These are phyloP conservation scores for Botia kubotai DNA, from an alignment of 2,797 vertebrate genomes.

Conservation along the genomic window DNA sequence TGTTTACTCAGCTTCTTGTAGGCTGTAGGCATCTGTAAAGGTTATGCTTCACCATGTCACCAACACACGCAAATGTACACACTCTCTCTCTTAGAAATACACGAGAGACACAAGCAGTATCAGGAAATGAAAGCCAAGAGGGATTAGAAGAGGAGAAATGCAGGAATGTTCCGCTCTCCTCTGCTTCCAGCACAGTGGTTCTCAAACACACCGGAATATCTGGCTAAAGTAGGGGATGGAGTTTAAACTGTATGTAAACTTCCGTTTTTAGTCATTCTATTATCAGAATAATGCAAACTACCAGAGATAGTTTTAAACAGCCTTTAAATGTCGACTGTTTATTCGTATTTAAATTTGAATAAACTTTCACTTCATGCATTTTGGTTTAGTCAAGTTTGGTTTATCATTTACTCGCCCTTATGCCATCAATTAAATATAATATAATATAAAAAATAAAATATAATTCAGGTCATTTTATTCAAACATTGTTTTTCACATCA, in stretches of 20 bases:
- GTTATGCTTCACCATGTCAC: not conserved
- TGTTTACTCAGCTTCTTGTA: not conserved
- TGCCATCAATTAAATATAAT: too few relatives aligned
- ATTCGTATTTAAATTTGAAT: too few relatives aligned
- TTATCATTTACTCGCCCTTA: too few relatives aligned
- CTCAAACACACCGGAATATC: too few relatives aligned
- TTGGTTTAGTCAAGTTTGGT: too few relatives aligned
- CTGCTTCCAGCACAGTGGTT: not conserved
- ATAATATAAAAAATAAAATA: too few relatives aligned
- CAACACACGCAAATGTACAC: conserved; percentile 28
- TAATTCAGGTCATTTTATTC: too few relatives aligned
- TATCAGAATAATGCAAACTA: not conserved
- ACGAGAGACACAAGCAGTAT: conserved; percentile 29
- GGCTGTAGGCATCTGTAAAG: not conserved
- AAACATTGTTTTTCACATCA: too few relatives aligned
- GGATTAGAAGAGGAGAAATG: conserved; percentile 54
- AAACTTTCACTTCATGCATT: too few relatives aligned
- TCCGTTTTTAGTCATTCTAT: not conserved
- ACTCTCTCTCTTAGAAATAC: conserved; percentile 24
- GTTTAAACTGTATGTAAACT: not conserved
- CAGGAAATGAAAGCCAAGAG: conserved; percentile 21
- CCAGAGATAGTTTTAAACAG: not conserved
- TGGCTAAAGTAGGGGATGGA: too few relatives aligned
- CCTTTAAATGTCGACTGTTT: too few relatives aligned
- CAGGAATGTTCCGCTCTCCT: conserved; percentile 48